Base-by-base conservation (phyloP, 2,113 vertebrate genomes). In the Tauraco erythrolophus region DNA sequence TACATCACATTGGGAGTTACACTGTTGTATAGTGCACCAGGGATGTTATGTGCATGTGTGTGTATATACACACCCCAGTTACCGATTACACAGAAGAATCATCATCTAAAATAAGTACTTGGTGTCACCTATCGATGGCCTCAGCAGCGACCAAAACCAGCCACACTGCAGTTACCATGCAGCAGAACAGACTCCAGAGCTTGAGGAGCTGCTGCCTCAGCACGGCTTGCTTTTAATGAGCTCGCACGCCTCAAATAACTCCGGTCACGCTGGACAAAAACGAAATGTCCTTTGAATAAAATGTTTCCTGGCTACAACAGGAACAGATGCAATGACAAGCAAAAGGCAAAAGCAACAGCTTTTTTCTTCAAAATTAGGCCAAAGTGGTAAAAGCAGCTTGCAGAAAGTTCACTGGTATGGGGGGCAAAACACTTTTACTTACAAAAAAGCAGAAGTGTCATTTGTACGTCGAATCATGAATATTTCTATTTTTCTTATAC, bases 321-420 rank as follows among this genome's bases (percentile, higher is more conserved):
- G 45, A 84, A 39, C 57, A 41, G 33, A 53, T 71, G 65, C 43
- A 62, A 50, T 7, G 68, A 50, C 54, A 75, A 66, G 46, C 39
- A 81, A 94, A 91, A 91, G 60, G 87, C 69, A 96, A 91, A 48
- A 84, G 13, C 35, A 81, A 74, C 46, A 66, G n/a, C 28, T 75
- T 93, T 94, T 81, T 51, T 11, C 48, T 79, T 82, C 69, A 94
- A 74, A 75, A 68, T 75, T 31, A 71, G 50, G 51, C 23, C 65
- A 66, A 58, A 43, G 30, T 39, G 43, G 57, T 28, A 81, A 53
- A 72, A 96, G 60, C 50, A 70, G 54, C 62, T 41, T 89, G 75
- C 54, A 80, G 68, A 70, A 72, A 11, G 31, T 12, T 70, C 54
- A 69, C 45, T 33, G 75, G 0, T 89, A 65, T 74, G 14, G 23